Conservation (phyloP, 2,888 invertebrate genomes). For the Aleiodes alternator region DNA sequence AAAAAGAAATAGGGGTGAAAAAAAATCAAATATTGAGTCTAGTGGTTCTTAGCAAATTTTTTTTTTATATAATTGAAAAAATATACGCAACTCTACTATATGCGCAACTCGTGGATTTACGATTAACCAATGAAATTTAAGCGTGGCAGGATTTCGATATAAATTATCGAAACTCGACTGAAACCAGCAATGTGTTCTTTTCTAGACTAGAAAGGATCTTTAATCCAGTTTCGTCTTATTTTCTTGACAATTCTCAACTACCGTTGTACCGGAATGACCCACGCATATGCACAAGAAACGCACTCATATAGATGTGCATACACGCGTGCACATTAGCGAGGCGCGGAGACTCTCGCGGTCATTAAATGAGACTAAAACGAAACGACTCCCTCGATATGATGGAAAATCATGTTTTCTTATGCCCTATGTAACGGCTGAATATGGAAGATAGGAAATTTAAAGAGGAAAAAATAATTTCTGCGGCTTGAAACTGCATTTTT, state of each 20-base stretch:
- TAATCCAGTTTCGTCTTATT: slow-evolving; percentile 43
- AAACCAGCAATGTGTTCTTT: too few relatives aligned
- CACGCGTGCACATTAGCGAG: background rate
- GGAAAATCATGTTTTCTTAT: slow-evolving; percentile 46
- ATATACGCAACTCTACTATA: too few relatives aligned
- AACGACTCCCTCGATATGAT: slow-evolving; percentile 51
- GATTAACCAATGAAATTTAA: too few relatives aligned
- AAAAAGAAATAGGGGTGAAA: too few relatives aligned
- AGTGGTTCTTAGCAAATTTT: too few relatives aligned
- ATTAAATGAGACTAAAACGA: slow-evolving; percentile 31
- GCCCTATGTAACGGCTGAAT: background rate
- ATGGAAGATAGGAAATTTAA: slow-evolving; percentile 30
- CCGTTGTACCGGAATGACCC: slow-evolving; percentile 45
- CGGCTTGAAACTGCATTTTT: slow-evolving; percentile 42
- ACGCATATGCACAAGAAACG: background rate
- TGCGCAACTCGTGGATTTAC: too few relatives aligned
- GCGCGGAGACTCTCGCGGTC: slow-evolving; percentile 39
- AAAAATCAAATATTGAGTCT: too few relatives aligned
- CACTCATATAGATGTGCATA: background rate
- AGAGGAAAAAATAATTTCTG: slow-evolving; percentile 31
- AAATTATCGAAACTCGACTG: too few relatives aligned
- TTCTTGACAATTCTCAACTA: slow-evolving; percentile 51
- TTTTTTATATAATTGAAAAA: too few relatives aligned
- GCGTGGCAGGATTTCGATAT: too few relatives aligned
- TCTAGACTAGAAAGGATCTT: too few relatives aligned